A percentile compares a stretch with the other conserved stretches of the same genome.
phyloP scores from a whole-genome alignment of 2,888 invertebrate species.

The Oscheius sp. region DNA sequence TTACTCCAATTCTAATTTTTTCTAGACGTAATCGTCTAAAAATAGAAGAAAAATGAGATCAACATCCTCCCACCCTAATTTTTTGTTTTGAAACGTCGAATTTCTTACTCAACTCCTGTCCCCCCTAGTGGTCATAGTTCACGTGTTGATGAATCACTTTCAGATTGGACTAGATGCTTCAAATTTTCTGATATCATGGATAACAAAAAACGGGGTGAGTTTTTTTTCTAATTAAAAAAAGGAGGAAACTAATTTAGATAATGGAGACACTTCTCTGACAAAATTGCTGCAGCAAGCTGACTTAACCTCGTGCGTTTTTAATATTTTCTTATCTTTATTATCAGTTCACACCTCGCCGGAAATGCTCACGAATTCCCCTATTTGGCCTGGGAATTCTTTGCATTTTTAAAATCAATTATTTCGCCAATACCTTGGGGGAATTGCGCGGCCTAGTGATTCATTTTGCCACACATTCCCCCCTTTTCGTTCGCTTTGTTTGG shows the following conservation, averaged over 20 bases:
- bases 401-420: neutral
- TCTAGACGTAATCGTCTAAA: neutral
- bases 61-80: no score
- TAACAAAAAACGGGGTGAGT: neutral
- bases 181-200: no score
- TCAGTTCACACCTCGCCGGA: neutral
- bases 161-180: no score
- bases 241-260: neutral
- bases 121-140: no score
- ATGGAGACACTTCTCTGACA: conserved; percentile 14
- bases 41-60: no score
- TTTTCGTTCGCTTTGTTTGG: neutral
- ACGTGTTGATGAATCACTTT: no score
- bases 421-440: no score
- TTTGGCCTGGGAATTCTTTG: neutral
- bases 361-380: neutral
- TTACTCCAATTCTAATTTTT: no score
- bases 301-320: neutral
- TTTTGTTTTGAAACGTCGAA: no score
- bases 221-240: neutral
- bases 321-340: neutral
- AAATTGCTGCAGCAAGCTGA: conserved; percentile 6
- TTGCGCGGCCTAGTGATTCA: neutral
- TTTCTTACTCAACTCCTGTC: no score
- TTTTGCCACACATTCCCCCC: neutral